Evolutionary conservation across 2,888 invertebrate genomes (phyloP), one percentile per base, ranked within the genome.

Genomic region (Ochropacha duplaris): DNA sequence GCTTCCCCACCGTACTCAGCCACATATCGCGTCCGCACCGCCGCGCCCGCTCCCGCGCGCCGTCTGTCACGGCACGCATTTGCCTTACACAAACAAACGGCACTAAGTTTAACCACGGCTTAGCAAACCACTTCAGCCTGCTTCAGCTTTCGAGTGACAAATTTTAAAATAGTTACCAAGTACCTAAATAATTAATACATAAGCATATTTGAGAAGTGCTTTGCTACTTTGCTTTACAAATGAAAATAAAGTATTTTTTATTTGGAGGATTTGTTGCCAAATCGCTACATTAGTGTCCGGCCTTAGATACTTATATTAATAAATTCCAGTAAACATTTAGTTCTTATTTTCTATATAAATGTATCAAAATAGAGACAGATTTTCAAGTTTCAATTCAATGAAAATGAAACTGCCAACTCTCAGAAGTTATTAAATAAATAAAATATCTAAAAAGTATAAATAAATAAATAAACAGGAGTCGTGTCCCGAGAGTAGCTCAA

Each of bases 21-120:
- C n/a, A n/a, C 36, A 4, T 36, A 14, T n/a, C 36, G 36, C 36
- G 34, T 14, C 12, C 14, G 12, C 1, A 4, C n/a, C 36, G 14
- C 36, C 55, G n/a, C 54, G 50, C 55, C 52, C 34, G 59, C 57
- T 57, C 52, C 58, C 61, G 57, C 67, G 60, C 57, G 31, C 64
- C 64, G 69, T 71, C 57, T 60, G 54, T 71, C 74, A 72, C 74
- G 70, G 16, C 82, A 68, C 72, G 63, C 79, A 72, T 69, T 74
- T 62, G 76, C 74, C 79, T 81, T 82, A 83, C 69, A 61, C 72
- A 87, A 87, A 87, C 86, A 87, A 76, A 75, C 72, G 68, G 72
- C 72, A 77, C 78, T 78, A 81, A 84, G 81, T 85, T 76, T 83
- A 82, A 80, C 81, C 77, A 69, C 73, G 76, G 83, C 83, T 84